Base-by-base conservation (phyloP, 2,888 invertebrate species). In the Nomada ruficornis region DNA sequence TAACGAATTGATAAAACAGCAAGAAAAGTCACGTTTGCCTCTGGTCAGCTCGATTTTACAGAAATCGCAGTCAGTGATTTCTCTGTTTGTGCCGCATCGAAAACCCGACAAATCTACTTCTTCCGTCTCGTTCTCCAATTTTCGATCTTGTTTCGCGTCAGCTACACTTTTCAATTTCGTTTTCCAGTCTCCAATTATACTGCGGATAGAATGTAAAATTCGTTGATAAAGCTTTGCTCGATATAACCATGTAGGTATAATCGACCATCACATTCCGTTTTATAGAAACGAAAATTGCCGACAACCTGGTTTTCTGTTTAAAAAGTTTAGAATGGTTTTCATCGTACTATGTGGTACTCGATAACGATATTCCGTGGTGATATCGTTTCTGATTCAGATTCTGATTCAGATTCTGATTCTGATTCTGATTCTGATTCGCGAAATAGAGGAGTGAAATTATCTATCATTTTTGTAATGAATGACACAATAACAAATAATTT, bases 221-320 rank as follows among this genome's bases (percentile, higher is more conserved):
- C 63, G 42, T 18, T 13, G 60, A 29, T 13, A 42, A 54, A 62
- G 36, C 57, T 65, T 47, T 57, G 42, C 52, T 72, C 67, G 72
- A 80, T 80, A 80, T 71, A 20, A 62, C 76, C 29, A 47, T 29
- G 26, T 54, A 52, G 62, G 36, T 36, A 67, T 59, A n/a, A 23
- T 60, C 54, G 42, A 50, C n/a, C 55, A 50, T 26, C 65, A 26
- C 64, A 47, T 64, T 67, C 76, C 60, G 52, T 67, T 44, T 36
- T 13, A 50, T 26, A 62, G 52, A 67, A 80, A 76, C 77, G 76
- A 68, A 76, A 77, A 67, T 42, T 55, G 63, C 52, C 55, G 72
- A 50, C 54, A 54, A 62, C 65, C 29, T 7, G 36, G 11, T 47
- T 26, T 65, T 26, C 65, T 75, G 67, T 67, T 75, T 72, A 72